These are phyloP conservation scores for Bombus vancouverensis DNA, from an alignment of 1,140 invertebrate species.

Conservation along the genomic window DNA sequence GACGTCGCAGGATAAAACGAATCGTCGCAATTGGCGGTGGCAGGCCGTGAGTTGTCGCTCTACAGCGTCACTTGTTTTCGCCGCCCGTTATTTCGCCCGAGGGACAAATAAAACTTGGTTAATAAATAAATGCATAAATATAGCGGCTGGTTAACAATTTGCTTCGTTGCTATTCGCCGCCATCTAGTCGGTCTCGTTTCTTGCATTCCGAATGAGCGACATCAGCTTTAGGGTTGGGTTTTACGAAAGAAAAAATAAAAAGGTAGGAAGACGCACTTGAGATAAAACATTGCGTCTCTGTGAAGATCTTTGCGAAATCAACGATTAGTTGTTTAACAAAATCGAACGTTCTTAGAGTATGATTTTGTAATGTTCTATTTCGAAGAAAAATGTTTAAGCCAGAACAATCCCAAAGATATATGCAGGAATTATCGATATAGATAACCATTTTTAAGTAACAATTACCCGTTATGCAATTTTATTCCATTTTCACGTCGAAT, in stretches of 20 bases:
- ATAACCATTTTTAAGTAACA: not conserved
- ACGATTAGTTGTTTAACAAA: not conserved
- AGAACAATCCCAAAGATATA: not conserved
- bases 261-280: not conserved
- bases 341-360: not conserved
- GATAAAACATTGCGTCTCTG: not conserved
- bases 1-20: conserved; percentile 65
- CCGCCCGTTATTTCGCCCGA: conserved; percentile 53
- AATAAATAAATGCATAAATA: conserved; percentile 70
- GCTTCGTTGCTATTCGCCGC: conserved; percentile 3
- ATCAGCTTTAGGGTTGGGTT: not conserved
- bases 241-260: not conserved
- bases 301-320: too few species aligned
- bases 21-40: conserved; percentile 67
- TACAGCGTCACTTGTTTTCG: conserved; percentile 58
- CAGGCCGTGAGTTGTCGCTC: conserved; percentile 63
- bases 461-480: not conserved
- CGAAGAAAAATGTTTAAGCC: not conserved
- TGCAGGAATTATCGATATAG: not conserved
- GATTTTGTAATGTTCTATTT: too few species aligned
- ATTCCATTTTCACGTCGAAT: not conserved
- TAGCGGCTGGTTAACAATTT: conserved; percentile 45
- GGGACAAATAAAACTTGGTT: conserved; percentile 67
- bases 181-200: not conserved
- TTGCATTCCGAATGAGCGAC: not conserved